These are phyloP conservation scores for Acanthococcus lagerstroemiae DNA, from an alignment of 2,888 invertebrate species.

Conservation along the genomic window DNA sequence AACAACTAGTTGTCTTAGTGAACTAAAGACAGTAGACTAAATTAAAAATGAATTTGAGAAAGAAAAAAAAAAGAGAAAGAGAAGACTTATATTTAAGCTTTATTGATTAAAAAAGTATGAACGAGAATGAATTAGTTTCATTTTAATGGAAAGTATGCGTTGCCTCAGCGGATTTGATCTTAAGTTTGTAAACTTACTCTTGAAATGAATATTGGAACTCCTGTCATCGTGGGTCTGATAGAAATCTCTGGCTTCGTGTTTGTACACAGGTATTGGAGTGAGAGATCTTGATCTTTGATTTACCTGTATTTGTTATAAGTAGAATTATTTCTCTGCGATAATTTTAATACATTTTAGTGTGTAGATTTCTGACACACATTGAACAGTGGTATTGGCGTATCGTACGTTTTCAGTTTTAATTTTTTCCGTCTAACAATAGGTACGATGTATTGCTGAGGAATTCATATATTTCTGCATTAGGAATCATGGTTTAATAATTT, in stretches of 20 bases:
- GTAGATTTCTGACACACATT: too few relatives aligned
- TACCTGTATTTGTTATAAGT: constrained; percentile 40
- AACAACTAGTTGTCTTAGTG: neutral
- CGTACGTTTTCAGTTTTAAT: too few relatives aligned
- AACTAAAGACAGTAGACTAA: neutral
- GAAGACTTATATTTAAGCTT: neutral
- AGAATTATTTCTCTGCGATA: too few relatives aligned
- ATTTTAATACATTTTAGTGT: too few relatives aligned
- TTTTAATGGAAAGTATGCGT: constrained; percentile 8
- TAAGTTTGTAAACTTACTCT: constrained; percentile 19
- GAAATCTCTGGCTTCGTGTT: neutral
- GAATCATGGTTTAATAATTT: too few relatives aligned
- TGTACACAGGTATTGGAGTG: constrained; percentile 42
- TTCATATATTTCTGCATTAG: too few relatives aligned
- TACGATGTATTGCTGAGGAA: too few relatives aligned
- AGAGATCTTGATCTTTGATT: constrained; percentile 63
- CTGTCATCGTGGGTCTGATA: neutral
- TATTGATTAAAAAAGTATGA: constrained; percentile 15
- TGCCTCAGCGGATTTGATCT: constrained; percentile 7
- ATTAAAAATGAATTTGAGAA: neutral
- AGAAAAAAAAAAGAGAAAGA: neutral
- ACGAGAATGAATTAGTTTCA: constrained; percentile 26
- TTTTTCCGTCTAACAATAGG: too few relatives aligned
- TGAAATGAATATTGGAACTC: neutral
- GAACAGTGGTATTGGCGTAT: too few relatives aligned